Evolutionary conservation across 2,888 invertebrate genomes (phyloP).

Genomic region (Deilephila elpenor): DNA sequence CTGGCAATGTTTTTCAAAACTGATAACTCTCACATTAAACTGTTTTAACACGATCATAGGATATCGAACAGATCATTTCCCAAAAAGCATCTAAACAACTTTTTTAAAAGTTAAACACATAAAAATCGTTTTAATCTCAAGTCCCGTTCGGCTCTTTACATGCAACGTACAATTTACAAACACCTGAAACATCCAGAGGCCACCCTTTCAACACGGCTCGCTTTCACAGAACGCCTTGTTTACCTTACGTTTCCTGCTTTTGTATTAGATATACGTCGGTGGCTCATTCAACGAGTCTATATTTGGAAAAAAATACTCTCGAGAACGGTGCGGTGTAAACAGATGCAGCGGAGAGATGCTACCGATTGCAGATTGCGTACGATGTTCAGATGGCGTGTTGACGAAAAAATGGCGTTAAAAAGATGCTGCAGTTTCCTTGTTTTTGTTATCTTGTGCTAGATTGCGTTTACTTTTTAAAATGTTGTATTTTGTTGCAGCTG

Average conservation of each 20-base stretch:
- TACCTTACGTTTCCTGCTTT: constrained; percentile 61
- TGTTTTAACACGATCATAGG: too few species aligned
- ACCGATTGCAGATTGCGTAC: constrained; percentile 27
- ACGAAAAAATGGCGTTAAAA: background rate
- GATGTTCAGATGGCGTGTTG: background rate
- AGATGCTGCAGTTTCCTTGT: background rate
- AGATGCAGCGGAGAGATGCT: constrained; percentile 27
- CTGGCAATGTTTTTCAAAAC: too few species aligned
- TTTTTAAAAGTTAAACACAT: background rate
- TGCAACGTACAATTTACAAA: constrained; percentile 49
- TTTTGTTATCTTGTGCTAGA: background rate
- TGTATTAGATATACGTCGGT: constrained; percentile 48
- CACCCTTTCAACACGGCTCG: constrained; percentile 55
- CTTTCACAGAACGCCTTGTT: constrained; percentile 67
- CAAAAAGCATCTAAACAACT: background rate
- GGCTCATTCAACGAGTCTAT: constrained; percentile 47
- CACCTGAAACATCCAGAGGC: constrained; percentile 45
- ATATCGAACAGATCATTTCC: too few species aligned
- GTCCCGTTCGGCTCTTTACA: constrained; percentile 9
- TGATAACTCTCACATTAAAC: too few species aligned
- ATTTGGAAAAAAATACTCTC: constrained; percentile 42
- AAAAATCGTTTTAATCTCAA: constrained; percentile 14
- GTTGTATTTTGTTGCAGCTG: too few species aligned
- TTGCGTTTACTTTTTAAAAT: background rate
- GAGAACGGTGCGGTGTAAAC: constrained; percentile 28